Evolutionary conservation across 1,140 invertebrate species (phyloP), one percentile per base, ranked within the genome.

Genomic region (Venustaconcha ellipsiformis): DNA sequence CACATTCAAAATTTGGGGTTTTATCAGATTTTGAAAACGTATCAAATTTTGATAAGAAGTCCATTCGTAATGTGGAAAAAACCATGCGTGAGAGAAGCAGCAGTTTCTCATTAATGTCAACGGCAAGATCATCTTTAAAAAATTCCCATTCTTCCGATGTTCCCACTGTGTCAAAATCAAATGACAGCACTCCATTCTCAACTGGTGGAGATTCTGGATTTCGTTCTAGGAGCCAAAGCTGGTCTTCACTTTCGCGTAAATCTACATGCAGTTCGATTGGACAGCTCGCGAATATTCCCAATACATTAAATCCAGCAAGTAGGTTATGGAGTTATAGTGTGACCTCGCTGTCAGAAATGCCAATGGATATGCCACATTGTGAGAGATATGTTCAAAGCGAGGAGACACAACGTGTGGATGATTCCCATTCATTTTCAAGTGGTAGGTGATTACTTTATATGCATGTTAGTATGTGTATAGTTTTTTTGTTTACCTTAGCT

Each of bases 251-350:
- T 18, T 72, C 75, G 0, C 75, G 75, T 26, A 77, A 77, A 68
- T 72, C 70, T 63, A 66, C 72, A 18, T 67, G 67, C 55, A 64
- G 68, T 48, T 77, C 75, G 1, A 37, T 63, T 23, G 57, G 59
- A 57, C 69, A 77, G 48, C 67, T 77, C 13, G 67, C 59, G 26
- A 55, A 62, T 64, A 64, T 72, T 18, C 57, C 20, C 5, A 72
- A 72, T 23, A 48, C 6, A 48, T 48, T 48, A 8, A 48, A 48
- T 48, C 37, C 75, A 56, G 65, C 72, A 56, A 77, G 59, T 60
- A 77, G 72, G 30, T 68, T 77, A 57, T 77, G 75, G 75, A 77
- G 75, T 77, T 77, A 77, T 26, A 77, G 75, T 72, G 75, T 72
- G 68, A 72, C 72, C 65, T 77, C 75, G 0, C 64, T 77, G 4